phyloP scores from a whole-genome alignment of 1,140 invertebrate species.

The Caenorhabditis latens region DNA sequence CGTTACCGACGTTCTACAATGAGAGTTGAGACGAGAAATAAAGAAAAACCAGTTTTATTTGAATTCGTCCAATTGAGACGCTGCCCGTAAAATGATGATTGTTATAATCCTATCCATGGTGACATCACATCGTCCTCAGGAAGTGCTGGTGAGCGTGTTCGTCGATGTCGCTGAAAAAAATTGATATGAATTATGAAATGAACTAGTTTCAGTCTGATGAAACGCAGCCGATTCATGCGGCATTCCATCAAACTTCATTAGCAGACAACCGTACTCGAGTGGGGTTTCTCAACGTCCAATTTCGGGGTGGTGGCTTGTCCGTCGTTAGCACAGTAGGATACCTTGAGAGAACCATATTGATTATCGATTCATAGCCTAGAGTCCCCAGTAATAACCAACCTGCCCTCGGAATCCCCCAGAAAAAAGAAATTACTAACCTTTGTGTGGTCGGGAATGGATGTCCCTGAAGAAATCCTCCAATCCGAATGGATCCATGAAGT shows the following conservation, averaged over 20 bases:
- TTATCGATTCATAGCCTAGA: not conserved
- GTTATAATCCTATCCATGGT: not conserved
- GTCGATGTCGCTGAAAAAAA: not conserved
- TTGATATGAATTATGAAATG: too few species aligned
- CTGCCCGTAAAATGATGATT: conserved; percentile 4
- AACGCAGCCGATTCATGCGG: not conserved
- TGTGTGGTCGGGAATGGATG: not conserved
- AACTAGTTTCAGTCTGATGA: too few species aligned
- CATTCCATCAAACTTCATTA: not conserved
- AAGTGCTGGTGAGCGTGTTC: not conserved
- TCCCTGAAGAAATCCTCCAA: conserved; percentile 57
- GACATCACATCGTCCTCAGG: not conserved
- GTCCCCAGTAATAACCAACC: conserved; percentile 14
- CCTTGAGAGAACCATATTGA: conserved; percentile 43
- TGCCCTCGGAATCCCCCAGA: not conserved
- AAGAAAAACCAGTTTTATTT: conserved; percentile 25
- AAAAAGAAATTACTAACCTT: not conserved
- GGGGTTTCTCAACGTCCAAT: not conserved
- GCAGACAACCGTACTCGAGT: conserved; percentile 6
- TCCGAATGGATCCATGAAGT: conserved; percentile 58
- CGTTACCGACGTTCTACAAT: conserved; percentile 36
- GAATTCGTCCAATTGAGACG: conserved; percentile 12
- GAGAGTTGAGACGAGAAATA: not conserved
- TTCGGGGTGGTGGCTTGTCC: not conserved
- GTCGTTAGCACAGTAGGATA: conserved; percentile 1